These are phyloP conservation scores for Netelia fuscicornis DNA, from an alignment of 2,888 invertebrate species.

Conservation along the genomic window DNA sequence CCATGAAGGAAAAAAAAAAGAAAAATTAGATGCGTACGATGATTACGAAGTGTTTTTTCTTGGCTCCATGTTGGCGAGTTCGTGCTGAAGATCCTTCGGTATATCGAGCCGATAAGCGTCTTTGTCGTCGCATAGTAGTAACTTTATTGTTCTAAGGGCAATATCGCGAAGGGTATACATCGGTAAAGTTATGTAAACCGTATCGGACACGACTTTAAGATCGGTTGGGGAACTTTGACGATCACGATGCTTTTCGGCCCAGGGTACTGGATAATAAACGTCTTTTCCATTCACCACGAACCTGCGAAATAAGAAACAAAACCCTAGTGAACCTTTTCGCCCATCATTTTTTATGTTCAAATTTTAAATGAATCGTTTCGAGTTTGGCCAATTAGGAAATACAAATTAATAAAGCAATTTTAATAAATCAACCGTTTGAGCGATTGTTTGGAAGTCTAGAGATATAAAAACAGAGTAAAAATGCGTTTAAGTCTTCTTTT, in stretches of 20 bases:
- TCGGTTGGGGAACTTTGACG: conserved; percentile 65
- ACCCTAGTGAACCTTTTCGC: not conserved
- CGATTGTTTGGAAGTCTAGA: no score
- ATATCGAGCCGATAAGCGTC: conserved; percentile 79
- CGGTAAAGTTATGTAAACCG: conserved; percentile 77
- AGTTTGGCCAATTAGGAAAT: no score
- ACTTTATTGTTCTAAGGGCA: conserved; percentile 76
- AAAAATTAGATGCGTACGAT: not conserved
- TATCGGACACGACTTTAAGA: conserved; percentile 70
- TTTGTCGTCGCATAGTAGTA: conserved; percentile 72
- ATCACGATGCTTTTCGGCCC: conserved; percentile 72
- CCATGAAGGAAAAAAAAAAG: not conserved
- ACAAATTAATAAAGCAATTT: no score
- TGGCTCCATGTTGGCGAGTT: conserved; percentile 77
- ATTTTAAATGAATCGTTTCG: no score
- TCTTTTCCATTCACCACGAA: conserved; percentile 76
- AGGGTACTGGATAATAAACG: conserved; percentile 79
- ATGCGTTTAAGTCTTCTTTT: no score
- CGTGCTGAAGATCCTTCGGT: conserved; percentile 78
- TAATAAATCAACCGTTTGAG: no score
- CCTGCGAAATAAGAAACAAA: conserved; percentile 73
- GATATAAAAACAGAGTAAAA: no score
- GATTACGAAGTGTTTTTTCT: conserved; percentile 53
- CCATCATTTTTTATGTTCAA: not conserved
- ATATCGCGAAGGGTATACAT: conserved; percentile 77